Evolutionary conservation across 2,113 vertebrate species (phyloP), one percentile per base, ranked within the genome.

Genomic region (Onychorhynchus coronatus): DNA sequence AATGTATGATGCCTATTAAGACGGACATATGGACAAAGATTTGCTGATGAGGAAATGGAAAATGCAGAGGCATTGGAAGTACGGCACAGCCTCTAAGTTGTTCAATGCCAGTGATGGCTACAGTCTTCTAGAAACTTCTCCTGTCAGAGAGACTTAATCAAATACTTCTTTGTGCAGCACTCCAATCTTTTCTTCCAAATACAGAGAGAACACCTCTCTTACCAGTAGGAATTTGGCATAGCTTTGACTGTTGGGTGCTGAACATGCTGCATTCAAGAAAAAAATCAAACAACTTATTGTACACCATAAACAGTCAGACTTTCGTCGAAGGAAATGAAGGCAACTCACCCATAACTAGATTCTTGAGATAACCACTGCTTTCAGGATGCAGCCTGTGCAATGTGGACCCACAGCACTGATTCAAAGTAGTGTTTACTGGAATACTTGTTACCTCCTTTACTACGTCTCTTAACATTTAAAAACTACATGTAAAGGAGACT

Each of bases 311-410:
- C 70, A 47, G 63, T 52, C 5, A 13, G 66, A 87, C 9, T 86
- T 85, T n/a, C 3, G 8, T 63, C 20, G 37, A 75, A 63, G 66
- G 52, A 89, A 87, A 76, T 19, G 56, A 91, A 87, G 89, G 63
- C 70, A 85, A 95, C 93, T 95, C 91, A 92, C 84, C 84, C 55
- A 28, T 24, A 87, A 79, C 84, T 85, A 92, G 53, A 91, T 20
- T 68, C 77, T 14, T 23, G 70, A 86, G 55, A 74, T 46, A 70
- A 71, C 15, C 67, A 33, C 58, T 93, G 44, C 61, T 86, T 74
- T 90, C 4, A 10, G 31, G 52, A 84, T 39, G 55, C 50, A 66
- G 61, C 9, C 74, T 91, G 61, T 63, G 68, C 56, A 70, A 65
- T 2, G 17, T 12, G 63, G 39, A 81, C 79, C 2, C 2, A 62